Base-by-base conservation (phyloP, 2,113 vertebrate genomes). In the Vireo altiloquus region DNA sequence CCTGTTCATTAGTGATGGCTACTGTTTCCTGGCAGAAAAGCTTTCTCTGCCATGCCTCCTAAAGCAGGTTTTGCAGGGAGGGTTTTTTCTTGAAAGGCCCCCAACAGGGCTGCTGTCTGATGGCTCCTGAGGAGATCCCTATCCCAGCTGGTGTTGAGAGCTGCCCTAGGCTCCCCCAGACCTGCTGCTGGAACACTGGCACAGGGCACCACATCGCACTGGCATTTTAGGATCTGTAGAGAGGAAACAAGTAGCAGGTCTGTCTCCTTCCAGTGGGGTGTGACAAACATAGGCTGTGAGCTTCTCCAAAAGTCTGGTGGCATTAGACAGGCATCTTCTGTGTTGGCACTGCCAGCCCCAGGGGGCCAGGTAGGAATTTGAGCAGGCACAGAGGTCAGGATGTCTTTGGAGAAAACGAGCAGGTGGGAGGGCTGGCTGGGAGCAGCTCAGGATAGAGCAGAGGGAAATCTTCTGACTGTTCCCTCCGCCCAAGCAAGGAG, bases 1-100 rank as follows among this genome's bases (percentile, higher is more conserved):
- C 95, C 91, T 93, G 80, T 42, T 87, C 39, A 9, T 96, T 95
- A 96, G 82, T 23, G 28, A 95, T 83, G 37, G 96, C 97, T 97
- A 96, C 95, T 68, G 91, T 96, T 97, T 69, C 94, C 92, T 76
- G 27, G 80, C 69, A 97, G 93, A 90, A 81, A 52, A 89, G 65
- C 47, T 80, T 94, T 66, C 50, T 54, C 76, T 63, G 24, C 37
- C 16, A 9, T 6, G 22, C 40, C 30, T 68, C 80, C 64, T 24
- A 75, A 85, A 83, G 63, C 61, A 35, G 21, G 70, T 82, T 90
- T 90, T 82, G 60, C 81, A 94, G 70, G 64, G 71, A 84, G 30
- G 18, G 25, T 44, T 92, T 86, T 81, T 85, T 35, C 61, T 69
- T n/a, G n/a, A n/a, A n/a, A n/a, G n/a, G n/a, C n/a, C n/a, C n/a